Conservation (phyloP, 2,113 vertebrate genomes). For the Acrocephalus kingi region DNA sequence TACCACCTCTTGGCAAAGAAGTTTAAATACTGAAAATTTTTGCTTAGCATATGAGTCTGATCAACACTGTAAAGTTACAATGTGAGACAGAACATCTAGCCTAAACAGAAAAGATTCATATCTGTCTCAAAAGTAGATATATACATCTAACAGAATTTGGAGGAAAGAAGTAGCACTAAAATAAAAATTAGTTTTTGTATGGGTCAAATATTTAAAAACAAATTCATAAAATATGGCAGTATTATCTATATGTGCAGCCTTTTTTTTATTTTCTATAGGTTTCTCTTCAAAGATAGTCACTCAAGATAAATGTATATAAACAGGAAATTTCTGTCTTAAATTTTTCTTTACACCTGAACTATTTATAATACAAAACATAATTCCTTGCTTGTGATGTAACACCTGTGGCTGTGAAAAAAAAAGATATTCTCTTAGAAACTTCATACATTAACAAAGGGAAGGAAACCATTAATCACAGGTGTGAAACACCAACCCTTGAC, state of each 20-base stretch:
- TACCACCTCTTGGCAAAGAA: background rate
- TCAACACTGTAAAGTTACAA: constrained; percentile 11
- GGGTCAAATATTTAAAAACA: constrained; percentile 58
- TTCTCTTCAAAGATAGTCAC: constrained; percentile 48
- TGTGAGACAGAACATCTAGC: constrained; percentile 1
- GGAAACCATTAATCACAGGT: constrained; percentile 59
- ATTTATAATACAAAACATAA: constrained; percentile 54
- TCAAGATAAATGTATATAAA: constrained; percentile 58
- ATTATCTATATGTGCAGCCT: constrained; percentile 30
- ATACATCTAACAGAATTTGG: background rate
- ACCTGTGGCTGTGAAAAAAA: constrained; percentile 60
- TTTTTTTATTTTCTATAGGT: background rate
- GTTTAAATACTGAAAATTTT: background rate
- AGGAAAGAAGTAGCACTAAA: constrained; percentile 51
- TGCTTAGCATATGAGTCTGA: background rate
- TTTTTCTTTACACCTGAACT: constrained; percentile 68
- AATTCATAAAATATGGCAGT: constrained; percentile 47
- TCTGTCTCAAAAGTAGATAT: constrained; percentile 13
- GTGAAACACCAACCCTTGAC: constrained; percentile 20
- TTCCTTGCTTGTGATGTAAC: constrained; percentile 58
- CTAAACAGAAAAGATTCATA: constrained; percentile 47
- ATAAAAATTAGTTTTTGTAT: constrained; percentile 52
- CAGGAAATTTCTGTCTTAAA: constrained; percentile 65
- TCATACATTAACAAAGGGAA: constrained; percentile 42
- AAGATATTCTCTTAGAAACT: constrained; percentile 38